A percentile compares a stretch with the other conserved stretches of the same genome.
These are phyloP conservation scores for Clavelina lepadiformis DNA, from an alignment of 23 tunicate genomes.

Conservation along the genomic window DNA sequence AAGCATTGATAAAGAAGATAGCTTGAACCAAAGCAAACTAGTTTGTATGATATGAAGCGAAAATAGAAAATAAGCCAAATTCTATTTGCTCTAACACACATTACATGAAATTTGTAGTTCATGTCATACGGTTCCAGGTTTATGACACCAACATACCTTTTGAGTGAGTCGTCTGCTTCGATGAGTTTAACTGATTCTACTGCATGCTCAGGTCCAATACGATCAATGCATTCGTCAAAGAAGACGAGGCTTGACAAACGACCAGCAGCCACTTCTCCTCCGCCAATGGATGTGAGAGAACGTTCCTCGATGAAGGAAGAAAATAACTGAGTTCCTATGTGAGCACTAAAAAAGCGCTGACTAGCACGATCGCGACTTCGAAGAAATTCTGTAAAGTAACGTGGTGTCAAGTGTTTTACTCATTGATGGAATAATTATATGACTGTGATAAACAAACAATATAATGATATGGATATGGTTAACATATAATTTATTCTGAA, in stretches of 20 bases:
- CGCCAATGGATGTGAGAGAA: constrained; percentile 61
- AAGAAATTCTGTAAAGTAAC: constrained; percentile 52
- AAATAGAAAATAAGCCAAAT: too few species aligned
- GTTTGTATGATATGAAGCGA: neutral
- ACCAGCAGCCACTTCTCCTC: constrained; percentile 55
- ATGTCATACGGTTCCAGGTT: too few species aligned
- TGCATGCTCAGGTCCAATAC: constrained; percentile 49
- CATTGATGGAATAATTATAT: too few species aligned
- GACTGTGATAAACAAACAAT: too few species aligned
- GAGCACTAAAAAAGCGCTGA: constrained; percentile 53
- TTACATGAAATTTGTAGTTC: too few species aligned
- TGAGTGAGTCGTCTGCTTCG: constrained; percentile 69
- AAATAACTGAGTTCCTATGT: constrained; percentile 71
- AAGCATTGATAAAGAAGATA: too few species aligned
- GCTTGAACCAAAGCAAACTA: neutral
- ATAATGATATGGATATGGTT: too few species aligned
- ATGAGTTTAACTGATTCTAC: constrained; percentile 46
- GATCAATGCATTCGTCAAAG: constrained; percentile 92
- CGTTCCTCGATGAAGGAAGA: constrained; percentile 78
- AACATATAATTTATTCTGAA: too few species aligned
- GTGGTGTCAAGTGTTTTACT: too few species aligned
- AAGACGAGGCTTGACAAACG: constrained; percentile 82
- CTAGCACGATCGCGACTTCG: constrained; percentile 64
- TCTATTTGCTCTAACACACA: too few species aligned
- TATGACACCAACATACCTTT: too few species aligned